phyloP scores from a whole-genome alignment of 2,888 invertebrate species.

The Eilema sororculum region DNA sequence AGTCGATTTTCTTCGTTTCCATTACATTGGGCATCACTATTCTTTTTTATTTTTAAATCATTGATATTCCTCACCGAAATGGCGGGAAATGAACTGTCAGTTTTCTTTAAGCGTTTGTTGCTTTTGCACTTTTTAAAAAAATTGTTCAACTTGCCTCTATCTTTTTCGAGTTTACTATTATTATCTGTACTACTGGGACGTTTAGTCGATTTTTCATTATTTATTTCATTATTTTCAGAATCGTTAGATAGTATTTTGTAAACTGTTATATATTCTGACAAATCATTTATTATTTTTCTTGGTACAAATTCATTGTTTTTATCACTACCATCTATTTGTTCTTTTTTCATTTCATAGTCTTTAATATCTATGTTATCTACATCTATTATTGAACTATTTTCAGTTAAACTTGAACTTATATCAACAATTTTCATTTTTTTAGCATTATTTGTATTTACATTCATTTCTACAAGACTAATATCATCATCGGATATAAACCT shows the following conservation, averaged over 20 bases:
- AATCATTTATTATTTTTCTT: constrained; percentile 30
- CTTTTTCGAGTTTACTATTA: constrained; percentile 28
- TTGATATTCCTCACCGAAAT: constrained; percentile 33
- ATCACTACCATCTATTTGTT: constrained; percentile 14
- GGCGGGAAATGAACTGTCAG: constrained; percentile 18
- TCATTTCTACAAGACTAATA: not conserved
- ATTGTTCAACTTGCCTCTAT: constrained; percentile 37
- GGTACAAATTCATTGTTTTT: constrained; percentile 14
- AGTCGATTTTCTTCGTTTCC: constrained; percentile 34
- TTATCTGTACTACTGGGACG: constrained; percentile 8
- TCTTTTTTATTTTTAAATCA: constrained; percentile 30
- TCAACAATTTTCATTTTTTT: constrained; percentile 22
- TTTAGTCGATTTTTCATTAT: constrained; percentile 7
- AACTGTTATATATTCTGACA: constrained; percentile 54
- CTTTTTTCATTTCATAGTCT: constrained; percentile 11
- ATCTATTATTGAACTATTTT: constrained; percentile 11
- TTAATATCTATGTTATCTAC: constrained; percentile 11
- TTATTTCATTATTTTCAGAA: constrained; percentile 20
- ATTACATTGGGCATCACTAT: constrained; percentile 15
- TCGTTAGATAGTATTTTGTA: constrained; percentile 54
- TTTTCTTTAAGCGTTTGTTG: constrained; percentile 35
- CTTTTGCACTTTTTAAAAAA: constrained; percentile 60
- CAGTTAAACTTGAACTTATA: constrained; percentile 16
- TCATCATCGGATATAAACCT: constrained; percentile 49
- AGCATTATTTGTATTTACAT: not conserved